Evolutionary conservation across 2,113 vertebrate species (phyloP).

Genomic region (Ranitomeya imitator): DNA sequence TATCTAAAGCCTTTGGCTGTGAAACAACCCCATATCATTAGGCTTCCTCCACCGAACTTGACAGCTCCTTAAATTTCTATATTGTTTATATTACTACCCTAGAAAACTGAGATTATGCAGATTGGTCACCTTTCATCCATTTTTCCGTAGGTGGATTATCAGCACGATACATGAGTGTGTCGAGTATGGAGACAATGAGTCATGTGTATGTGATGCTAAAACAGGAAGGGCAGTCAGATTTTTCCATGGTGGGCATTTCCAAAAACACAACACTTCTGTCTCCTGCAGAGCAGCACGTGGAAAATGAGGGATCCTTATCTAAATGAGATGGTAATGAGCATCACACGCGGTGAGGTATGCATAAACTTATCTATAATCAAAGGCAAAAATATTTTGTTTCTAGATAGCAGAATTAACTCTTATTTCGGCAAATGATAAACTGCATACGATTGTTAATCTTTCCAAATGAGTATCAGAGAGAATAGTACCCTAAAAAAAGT

Average conservation of each 20-base stretch:
- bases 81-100: background rate
- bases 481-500: background rate
- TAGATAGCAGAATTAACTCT: background rate
- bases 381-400: slow-evolving; percentile 27
- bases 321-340: slow-evolving; percentile 1
- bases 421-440: background rate
- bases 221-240: slow-evolving; percentile 37
- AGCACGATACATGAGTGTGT: slow-evolving; percentile 8
- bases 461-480: background rate
- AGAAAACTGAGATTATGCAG: slow-evolving; percentile 20
- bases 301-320: slow-evolving; percentile 37
- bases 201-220: slow-evolving; percentile 18
- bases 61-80: background rate
- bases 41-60: too few relatives aligned
- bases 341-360: background rate
- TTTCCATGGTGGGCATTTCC: slow-evolving; percentile 45
- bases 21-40: too few relatives aligned
- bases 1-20: too few relatives aligned
- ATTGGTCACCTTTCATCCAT: background rate
- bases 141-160: slow-evolving; percentile 25
- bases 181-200: slow-evolving; percentile 27
- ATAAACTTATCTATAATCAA: background rate
- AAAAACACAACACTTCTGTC: slow-evolving; percentile 27
- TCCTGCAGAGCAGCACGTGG: slow-evolving; percentile 23
- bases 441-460: background rate